Evolutionary conservation across 1,140 invertebrate species (phyloP).

Genomic region (Plectrocnemia conspersa): DNA sequence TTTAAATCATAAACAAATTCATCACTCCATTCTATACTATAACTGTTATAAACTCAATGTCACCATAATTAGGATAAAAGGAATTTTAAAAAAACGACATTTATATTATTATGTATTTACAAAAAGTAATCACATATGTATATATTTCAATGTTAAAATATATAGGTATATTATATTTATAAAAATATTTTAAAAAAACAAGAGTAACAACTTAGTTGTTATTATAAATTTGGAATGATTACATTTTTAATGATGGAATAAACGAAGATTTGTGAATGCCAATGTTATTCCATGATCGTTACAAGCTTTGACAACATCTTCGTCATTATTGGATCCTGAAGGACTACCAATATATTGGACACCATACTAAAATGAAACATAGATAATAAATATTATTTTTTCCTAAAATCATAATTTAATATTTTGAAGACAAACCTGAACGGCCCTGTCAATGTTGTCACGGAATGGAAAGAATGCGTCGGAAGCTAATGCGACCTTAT

Average conservation of each 20-base stretch:
- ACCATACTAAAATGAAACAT: constrained; percentile 72
- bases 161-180: no score
- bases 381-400: neutral
- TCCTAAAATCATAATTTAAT: constrained; percentile 7
- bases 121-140: no score
- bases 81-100: no score
- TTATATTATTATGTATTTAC: no score
- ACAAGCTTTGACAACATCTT: constrained; percentile 85
- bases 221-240: constrained; percentile 6
- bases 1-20: no score
- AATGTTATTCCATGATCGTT: constrained; percentile 86
- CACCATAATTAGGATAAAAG: no score
- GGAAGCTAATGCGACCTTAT: constrained; percentile 88
- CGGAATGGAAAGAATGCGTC: constrained; percentile 99
- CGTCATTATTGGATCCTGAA: constrained; percentile 89
- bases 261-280: constrained; percentile 83
- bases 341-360: constrained; percentile 91
- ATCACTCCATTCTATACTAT: no score
- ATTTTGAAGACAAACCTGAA: constrained; percentile 59
- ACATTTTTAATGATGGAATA: constrained; percentile 87
- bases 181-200: no score
- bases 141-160: no score
- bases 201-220: no score
- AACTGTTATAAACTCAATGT: no score
- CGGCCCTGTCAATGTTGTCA: constrained; percentile 94